These are phyloP conservation scores for Acholoe squamosa DNA, from an alignment of 2,888 invertebrate species.

Conservation along the genomic window DNA sequence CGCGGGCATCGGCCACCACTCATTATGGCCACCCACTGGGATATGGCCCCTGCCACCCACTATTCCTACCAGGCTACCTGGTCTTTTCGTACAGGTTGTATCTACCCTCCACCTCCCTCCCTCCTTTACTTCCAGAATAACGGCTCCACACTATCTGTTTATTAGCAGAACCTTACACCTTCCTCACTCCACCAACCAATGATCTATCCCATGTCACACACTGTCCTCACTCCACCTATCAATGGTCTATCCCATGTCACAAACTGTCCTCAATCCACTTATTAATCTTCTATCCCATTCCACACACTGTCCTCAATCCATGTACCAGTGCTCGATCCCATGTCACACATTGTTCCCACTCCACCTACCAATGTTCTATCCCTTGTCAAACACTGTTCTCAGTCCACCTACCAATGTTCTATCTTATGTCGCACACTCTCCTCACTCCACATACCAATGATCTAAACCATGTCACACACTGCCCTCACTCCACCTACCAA, in stretches of 20 bases:
- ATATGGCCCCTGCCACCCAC: background rate
- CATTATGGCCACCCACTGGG: background rate
- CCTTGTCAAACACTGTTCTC: too few relatives aligned
- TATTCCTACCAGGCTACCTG: background rate
- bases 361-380: too few relatives aligned
- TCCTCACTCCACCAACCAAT: background rate
- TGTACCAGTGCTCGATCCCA: too few relatives aligned
- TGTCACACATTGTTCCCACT: too few relatives aligned
- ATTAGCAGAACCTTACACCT: background rate
- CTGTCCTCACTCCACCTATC: background rate
- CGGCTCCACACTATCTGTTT: background rate
- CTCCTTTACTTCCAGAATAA: background rate
- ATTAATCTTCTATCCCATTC: too few relatives aligned
- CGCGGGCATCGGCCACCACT: slow-evolving; percentile 4
- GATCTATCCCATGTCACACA: background rate
- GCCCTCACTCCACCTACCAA: too few relatives aligned
- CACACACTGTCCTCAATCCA: too few relatives aligned
- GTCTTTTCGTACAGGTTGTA: background rate
- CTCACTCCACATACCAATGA: background rate
- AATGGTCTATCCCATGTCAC: background rate
- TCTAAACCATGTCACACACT: too few relatives aligned
- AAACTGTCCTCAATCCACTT: too few relatives aligned
- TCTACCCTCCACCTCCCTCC: background rate
- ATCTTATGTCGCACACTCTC: too few relatives aligned
- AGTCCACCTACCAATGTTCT: too few relatives aligned